A percentile compares a stretch with the other conserved stretches of the same genome.
Evolutionary conservation across 1,140 invertebrate genomes (phyloP).

Genomic region (Drosophila nebulosa): DNA sequence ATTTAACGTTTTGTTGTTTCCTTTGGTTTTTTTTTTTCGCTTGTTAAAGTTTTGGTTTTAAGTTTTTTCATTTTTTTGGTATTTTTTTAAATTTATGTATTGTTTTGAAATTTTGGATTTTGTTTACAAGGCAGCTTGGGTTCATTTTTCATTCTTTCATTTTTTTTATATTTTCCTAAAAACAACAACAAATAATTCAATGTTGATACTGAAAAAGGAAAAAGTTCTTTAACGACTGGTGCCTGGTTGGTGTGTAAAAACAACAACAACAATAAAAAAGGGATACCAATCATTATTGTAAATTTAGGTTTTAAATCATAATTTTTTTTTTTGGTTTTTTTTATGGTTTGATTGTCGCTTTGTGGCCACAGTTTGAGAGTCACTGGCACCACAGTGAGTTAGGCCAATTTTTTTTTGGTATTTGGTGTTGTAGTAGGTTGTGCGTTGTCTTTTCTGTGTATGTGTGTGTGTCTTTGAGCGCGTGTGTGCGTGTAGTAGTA

Average conservation of each 20-base stretch:
- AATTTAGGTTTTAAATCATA: slow-evolving; percentile 32
- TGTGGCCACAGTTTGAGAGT: slow-evolving; percentile 13
- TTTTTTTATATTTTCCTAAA: slow-evolving; percentile 1
- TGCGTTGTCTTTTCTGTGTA: slow-evolving; percentile 56
- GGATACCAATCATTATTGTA: too few species aligned
- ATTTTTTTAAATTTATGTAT: slow-evolving; percentile 14
- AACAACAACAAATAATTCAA: not conserved
- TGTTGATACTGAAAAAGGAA: slow-evolving; percentile 12
- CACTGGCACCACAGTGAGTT: slow-evolving; percentile 10
- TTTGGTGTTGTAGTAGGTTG: slow-evolving; percentile 77
- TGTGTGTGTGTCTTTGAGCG: slow-evolving; percentile 19
- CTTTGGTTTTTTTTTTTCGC: slow-evolving; percentile 38
- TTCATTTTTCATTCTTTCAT: slow-evolving; percentile 35
- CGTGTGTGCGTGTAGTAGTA: slow-evolving; percentile 24
- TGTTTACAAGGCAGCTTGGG: slow-evolving; percentile 68
- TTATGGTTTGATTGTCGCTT: slow-evolving; percentile 56
- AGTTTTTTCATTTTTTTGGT: slow-evolving; percentile 26
- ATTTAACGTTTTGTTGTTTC: slow-evolving; percentile 22
- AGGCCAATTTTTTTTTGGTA: slow-evolving; percentile 18
- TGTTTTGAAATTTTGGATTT: slow-evolving; percentile 63
- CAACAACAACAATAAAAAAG: too few species aligned
- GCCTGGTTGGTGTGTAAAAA: slow-evolving; percentile 39
- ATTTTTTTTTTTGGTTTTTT: too few species aligned
- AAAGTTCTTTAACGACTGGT: slow-evolving; percentile 10
- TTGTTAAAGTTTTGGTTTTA: slow-evolving; percentile 16